Percentiles rank a stretch among this genome's conserved stretches.
phyloP scores from a whole-genome alignment of 2,888 invertebrate genomes.

The Hyposoter didymator region DNA sequence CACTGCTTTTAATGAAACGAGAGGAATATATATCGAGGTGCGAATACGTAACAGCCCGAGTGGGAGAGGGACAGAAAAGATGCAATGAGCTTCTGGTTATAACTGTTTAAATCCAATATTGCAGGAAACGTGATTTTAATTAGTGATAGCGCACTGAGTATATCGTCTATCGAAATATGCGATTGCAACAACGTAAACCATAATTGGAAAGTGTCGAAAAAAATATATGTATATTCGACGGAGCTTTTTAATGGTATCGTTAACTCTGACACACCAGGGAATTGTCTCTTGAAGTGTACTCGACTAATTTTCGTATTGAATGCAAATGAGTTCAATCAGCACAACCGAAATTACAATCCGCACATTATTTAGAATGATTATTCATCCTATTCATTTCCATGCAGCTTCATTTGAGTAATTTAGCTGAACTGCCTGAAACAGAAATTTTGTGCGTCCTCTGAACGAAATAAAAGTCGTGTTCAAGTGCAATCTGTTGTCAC shows the following conservation, averaged over 20 bases:
- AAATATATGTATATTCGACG: neutral
- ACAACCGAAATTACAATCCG: neutral
- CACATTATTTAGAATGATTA: neutral
- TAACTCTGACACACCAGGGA: neutral
- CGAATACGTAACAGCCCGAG: conserved; percentile 9
- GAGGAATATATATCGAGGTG: conserved; percentile 8
- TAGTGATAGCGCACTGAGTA: conserved; percentile 67
- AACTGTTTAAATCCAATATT: conserved; percentile 74
- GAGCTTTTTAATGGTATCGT: conserved; percentile 22
- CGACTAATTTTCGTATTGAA: conserved; percentile 19
- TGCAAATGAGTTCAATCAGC: conserved; percentile 16
- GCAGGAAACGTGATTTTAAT: conserved; percentile 74
- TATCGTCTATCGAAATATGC: conserved; percentile 36
- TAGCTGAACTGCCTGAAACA: neutral
- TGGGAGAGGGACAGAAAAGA: conserved; percentile 15
- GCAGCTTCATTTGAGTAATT: neutral
- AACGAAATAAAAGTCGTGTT: neutral
- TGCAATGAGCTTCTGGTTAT: conserved; percentile 62
- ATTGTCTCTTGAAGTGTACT: neutral
- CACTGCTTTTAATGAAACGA: neutral
- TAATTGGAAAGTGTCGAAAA: conserved; percentile 52
- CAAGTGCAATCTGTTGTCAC: neutral
- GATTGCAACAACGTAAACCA: conserved; percentile 24
- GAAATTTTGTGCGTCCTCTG: neutral
- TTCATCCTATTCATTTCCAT: neutral